Evolutionary conservation across 2,888 invertebrate species (phyloP).

Genomic region (Cataglyphis albicans): DNA sequence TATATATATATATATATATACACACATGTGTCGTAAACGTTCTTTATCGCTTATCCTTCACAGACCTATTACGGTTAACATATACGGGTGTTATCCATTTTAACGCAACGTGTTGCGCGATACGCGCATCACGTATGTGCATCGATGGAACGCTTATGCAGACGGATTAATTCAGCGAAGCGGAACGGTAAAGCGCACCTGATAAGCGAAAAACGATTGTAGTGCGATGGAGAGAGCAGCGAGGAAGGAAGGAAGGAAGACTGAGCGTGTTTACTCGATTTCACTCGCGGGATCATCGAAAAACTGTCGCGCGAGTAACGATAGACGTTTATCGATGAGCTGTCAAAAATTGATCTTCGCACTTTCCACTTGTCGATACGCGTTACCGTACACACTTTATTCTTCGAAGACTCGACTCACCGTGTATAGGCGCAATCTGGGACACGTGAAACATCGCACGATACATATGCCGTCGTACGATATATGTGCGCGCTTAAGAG

Average conservation of each 20-base stretch:
- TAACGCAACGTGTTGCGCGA: constrained; percentile 28
- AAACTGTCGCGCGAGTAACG: constrained; percentile 62
- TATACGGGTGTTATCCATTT: not conserved
- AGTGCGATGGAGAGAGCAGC: not conserved
- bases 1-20: too few relatives aligned
- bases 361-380: constrained; percentile 71
- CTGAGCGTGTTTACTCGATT: constrained; percentile 49
- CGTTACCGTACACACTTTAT: constrained; percentile 58
- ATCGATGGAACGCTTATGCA: not conserved
- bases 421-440: constrained; percentile 15
- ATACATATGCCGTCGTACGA: too few relatives aligned
- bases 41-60: not conserved
- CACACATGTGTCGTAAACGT: not conserved
- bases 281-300: constrained; percentile 57
- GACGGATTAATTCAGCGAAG: constrained; percentile 29
- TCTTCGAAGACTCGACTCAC: constrained; percentile 12
- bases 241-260: not conserved
- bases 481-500: not conserved
- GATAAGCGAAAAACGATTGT: constrained; percentile 10
- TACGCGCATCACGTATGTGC: not conserved
- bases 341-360: constrained; percentile 74
- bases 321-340: constrained; percentile 68
- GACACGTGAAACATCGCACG: constrained; percentile 19
- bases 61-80: constrained; percentile 37
- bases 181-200: constrained; percentile 35